Evolutionary conservation across 2,113 vertebrate species (phyloP).

Genomic region (Hirundichthys speculiger): DNA sequence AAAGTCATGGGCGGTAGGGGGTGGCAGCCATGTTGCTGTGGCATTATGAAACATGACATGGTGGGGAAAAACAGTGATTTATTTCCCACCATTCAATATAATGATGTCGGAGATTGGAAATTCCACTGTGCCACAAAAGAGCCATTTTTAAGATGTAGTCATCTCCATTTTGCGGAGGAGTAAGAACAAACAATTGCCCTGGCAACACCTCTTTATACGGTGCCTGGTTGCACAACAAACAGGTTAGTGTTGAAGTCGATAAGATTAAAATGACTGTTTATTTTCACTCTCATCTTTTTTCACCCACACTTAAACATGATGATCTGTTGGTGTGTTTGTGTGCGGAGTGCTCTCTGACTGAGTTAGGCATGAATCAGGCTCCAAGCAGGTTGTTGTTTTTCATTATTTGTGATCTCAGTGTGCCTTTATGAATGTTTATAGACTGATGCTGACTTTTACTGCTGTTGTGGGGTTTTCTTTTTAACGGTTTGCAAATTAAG

Average conservation of each 20-base stretch:
- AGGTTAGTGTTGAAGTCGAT: conserved; percentile 50
- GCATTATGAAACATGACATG: conserved; percentile 3
- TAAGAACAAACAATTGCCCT: conserved; percentile 35
- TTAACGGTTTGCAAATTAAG: too few species aligned
- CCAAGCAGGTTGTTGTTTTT: conserved; percentile 5
- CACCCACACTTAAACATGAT: conserved; percentile 57
- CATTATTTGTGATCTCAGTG: background rate
- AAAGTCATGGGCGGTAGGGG: conserved; percentile 19
- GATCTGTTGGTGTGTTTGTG: background rate
- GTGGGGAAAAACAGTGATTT: conserved; percentile 15
- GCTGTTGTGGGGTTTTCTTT: too few species aligned
- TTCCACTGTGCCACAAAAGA: conserved; percentile 1
- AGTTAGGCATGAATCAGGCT: conserved; percentile 52
- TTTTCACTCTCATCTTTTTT: conserved; percentile 19
- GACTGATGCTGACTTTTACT: background rate
- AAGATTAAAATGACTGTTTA: conserved; percentile 37
- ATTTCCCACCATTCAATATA: conserved; percentile 24
- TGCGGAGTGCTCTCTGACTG: conserved; percentile 11
- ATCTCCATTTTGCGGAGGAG: conserved; percentile 12
- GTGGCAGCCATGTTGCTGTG: conserved; percentile 25
- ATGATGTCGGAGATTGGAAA: conserved; percentile 33
- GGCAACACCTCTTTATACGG: conserved; percentile 33
- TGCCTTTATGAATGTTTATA: background rate
- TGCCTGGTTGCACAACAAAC: conserved; percentile 39
- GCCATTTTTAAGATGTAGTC: conserved; percentile 25